Conservation (phyloP, 2,113 vertebrate genomes). For the Arvicanthis niloticus region DNA sequence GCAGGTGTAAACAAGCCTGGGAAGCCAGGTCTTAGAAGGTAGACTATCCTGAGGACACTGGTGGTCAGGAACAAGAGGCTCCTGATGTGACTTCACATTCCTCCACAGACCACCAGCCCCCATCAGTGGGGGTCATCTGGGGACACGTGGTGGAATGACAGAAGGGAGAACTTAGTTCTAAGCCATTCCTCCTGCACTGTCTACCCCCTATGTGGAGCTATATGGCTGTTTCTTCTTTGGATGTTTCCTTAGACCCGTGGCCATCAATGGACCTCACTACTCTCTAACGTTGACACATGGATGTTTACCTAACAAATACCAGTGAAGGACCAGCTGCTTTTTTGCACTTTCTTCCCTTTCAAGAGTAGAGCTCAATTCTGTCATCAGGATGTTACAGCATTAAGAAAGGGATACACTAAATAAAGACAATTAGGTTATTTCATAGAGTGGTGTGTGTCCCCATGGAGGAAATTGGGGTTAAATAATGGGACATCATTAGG, state of each 20-base stretch:
- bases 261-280: neutral
- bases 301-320: neutral
- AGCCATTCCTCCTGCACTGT: neutral
- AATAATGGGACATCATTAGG: neutral
- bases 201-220: rapidly evolving
- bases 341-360: neutral
- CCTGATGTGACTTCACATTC: neutral
- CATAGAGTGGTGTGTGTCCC: neutral
- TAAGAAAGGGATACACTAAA: conserved; percentile 5
- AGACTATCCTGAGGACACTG: neutral
- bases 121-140: neutral
- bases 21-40: neutral
- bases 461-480: neutral
- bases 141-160: neutral
- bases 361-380: neutral
- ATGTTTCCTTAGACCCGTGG: neutral
- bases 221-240: neutral
- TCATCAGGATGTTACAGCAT: neutral
- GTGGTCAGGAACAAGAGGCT: neutral
- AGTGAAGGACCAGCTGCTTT: neutral
- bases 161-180: neutral
- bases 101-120: neutral
- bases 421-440: neutral
- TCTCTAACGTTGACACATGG: neutral
- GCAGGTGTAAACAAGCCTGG: neutral